These are phyloP conservation scores for Odontomachus brunneus DNA, from an alignment of 1,140 invertebrate species.

Conservation along the genomic window DNA sequence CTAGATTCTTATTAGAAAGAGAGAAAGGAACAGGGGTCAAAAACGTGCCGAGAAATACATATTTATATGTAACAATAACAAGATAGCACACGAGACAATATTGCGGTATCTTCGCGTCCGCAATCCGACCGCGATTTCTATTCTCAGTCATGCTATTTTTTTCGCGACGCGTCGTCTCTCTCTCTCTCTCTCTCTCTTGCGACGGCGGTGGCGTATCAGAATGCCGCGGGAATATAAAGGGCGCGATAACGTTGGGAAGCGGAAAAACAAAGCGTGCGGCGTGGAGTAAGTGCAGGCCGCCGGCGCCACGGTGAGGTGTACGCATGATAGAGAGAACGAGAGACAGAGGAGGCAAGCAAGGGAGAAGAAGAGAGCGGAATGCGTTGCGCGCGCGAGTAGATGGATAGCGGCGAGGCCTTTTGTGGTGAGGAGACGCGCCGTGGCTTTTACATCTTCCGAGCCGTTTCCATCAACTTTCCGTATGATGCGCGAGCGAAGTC, in stretches of 20 bases:
- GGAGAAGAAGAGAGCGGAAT: conserved; percentile 16
- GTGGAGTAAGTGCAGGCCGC: conserved; percentile 32
- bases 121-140: conserved; percentile 15
- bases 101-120: not conserved
- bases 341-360: not conserved
- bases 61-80: no score
- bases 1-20: no score
- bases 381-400: conserved; percentile 63
- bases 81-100: no score
- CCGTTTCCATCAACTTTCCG: conserved; percentile 73
- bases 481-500: conserved; percentile 72
- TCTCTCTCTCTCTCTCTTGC: no score
- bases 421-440: conserved; percentile 72
- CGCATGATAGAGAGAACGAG: conserved; percentile 12
- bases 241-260: conserved; percentile 61
- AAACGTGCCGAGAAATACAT: no score
- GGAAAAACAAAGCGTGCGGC: conserved; percentile 56
- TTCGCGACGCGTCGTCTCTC: conserved; percentile 13
- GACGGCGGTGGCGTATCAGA: conserved; percentile 16
- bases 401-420: conserved; percentile 72
- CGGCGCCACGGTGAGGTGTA: conserved; percentile 34
- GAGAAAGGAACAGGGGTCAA: no score
- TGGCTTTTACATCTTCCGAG: conserved; percentile 77
- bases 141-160: conserved; percentile 29
- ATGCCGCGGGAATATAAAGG: conserved; percentile 29